phyloP scores from a whole-genome alignment of 2,113 vertebrate genomes.

The Suncus etruscus region DNA sequence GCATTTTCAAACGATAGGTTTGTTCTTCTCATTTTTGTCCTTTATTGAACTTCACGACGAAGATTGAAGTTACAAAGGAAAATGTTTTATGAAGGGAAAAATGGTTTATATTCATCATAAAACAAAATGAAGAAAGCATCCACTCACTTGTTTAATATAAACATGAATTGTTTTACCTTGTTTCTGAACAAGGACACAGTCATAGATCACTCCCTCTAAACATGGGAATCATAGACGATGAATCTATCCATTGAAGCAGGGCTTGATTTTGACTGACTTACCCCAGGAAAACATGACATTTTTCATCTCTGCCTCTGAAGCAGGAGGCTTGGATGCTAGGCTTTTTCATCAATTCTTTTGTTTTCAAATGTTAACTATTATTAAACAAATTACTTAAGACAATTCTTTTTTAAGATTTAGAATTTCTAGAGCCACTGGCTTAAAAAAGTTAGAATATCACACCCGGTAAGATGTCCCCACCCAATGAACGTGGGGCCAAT shows the following conservation, averaged over 20 bases:
- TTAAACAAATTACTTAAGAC: too few species aligned
- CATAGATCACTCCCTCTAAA: conserved; percentile 29
- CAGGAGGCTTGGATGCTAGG: not conserved
- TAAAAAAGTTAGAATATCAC: not conserved
- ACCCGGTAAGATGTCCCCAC: too few species aligned
- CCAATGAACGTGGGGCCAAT: too few species aligned
- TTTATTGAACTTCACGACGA: conserved; percentile 26
- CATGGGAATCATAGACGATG: conserved; percentile 13
- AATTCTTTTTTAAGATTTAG: not conserved
- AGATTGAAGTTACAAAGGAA: conserved; percentile 30
- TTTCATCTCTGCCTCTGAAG: not conserved
- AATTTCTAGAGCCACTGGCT: not conserved
- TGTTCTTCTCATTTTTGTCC: not conserved
- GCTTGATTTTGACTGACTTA: conserved; percentile 31
- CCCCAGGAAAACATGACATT: conserved; percentile 48
- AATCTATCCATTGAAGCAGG: not conserved
- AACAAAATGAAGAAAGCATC: conserved; percentile 38
- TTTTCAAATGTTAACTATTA: conserved; percentile 15
- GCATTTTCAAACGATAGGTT: conserved; percentile 18
- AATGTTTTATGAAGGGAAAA: conserved; percentile 8
- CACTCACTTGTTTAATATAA: not conserved
- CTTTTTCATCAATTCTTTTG: conserved; percentile 4
- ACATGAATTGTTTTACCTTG: conserved; percentile 4
- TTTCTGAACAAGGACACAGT: not conserved
- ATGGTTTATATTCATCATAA: conserved; percentile 54